Percentiles rank a stretch among this genome's conserved stretches.
Evolutionary conservation across 2,113 vertebrate genomes (phyloP).

Genomic region (Leptobrachium ailaonicum): DNA sequence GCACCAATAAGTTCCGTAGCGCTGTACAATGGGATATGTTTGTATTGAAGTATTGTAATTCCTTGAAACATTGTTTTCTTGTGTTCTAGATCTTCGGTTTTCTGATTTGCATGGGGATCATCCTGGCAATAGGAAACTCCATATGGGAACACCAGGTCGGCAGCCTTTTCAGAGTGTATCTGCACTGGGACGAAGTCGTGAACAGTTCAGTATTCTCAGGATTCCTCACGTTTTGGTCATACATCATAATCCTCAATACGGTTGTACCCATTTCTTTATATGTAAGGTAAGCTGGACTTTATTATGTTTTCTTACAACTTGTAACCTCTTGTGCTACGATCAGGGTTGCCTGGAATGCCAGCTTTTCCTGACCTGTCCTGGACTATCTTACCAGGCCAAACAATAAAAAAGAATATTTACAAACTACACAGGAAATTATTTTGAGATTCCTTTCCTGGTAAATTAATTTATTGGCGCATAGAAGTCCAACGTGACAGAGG

Average conservation of each 20-base stretch:
- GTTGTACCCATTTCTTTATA: constrained; percentile 79
- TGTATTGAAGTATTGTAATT: neutral
- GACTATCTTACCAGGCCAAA: too few relatives aligned
- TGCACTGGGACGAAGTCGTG: constrained; percentile 60
- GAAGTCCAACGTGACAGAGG: too few relatives aligned
- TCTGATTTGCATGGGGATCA: constrained; percentile 71
- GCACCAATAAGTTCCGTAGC: too few relatives aligned
- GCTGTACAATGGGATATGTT: too few relatives aligned
- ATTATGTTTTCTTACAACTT: neutral
- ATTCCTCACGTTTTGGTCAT: constrained; percentile 79
- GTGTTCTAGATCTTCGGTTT: constrained; percentile 75
- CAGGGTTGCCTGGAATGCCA: neutral
- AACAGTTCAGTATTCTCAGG: constrained; percentile 67
- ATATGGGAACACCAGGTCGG: constrained; percentile 71
- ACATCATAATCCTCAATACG: constrained; percentile 76
- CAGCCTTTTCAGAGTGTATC: constrained; percentile 61
- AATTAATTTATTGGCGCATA: too few relatives aligned
- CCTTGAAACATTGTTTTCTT: constrained; percentile 31
- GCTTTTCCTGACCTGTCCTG: too few relatives aligned
- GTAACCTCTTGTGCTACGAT: neutral
- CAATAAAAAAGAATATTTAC: too few relatives aligned
- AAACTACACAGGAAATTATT: too few relatives aligned
- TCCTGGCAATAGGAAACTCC: constrained; percentile 73
- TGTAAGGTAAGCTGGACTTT: constrained; percentile 67
- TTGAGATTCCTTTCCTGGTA: too few relatives aligned